Evolutionary conservation across 2,888 invertebrate species (phyloP).

Genomic region (Heliconius erato): DNA sequence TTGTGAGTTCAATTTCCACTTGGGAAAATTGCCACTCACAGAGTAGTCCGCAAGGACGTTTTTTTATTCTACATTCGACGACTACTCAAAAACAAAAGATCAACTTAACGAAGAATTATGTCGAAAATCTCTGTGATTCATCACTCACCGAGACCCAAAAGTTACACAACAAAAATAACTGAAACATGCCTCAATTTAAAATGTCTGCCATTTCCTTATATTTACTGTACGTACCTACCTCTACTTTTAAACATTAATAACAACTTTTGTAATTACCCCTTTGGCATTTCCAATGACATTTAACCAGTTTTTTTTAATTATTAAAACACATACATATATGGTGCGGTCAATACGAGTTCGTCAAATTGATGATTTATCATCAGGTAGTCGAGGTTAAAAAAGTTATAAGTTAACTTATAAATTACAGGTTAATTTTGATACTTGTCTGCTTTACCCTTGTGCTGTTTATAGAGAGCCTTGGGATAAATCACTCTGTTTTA

Average conservation of each 20-base stretch:
- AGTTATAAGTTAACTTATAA: background rate
- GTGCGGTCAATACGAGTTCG: background rate
- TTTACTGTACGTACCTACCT: background rate
- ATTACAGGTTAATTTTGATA: constrained; percentile 9
- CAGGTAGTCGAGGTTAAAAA: background rate
- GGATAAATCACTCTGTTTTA: background rate
- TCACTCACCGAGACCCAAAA: background rate
- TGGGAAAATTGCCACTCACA: no score
- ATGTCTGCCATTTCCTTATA: constrained; percentile 2
- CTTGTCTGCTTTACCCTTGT: background rate
- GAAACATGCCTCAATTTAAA: background rate
- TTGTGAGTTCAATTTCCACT: no score
- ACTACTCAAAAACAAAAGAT: background rate
- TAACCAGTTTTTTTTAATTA: background rate
- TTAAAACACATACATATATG: constrained; percentile 1
- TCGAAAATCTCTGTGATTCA: background rate
- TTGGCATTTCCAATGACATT: constrained; percentile 18
- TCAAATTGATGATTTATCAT: constrained; percentile 16
- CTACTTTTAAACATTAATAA: background rate
- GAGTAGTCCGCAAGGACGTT: no score
- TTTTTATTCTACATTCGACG: background rate
- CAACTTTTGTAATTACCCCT: constrained; percentile 6
- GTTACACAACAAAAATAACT: background rate
- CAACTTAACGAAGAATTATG: background rate
- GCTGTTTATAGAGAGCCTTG: constrained; percentile 4